Percentiles rank a stretch among this genome's conserved stretches.
Conservation (phyloP, 2,888 invertebrate species). For the Brenthis hecate region DNA sequence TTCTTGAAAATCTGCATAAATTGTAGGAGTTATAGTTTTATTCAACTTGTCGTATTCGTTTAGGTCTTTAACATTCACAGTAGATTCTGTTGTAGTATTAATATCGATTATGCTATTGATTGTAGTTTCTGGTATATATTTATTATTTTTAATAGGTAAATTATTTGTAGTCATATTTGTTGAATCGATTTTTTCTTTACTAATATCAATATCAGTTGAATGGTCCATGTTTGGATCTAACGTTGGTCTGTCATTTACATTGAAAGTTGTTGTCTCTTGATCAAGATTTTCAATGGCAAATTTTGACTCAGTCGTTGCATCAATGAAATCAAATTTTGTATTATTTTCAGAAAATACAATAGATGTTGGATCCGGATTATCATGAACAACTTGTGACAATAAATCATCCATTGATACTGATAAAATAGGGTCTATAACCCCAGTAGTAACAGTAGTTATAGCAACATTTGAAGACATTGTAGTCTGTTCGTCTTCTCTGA, state of each 20-base stretch:
- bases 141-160: background rate
- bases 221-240: background rate
- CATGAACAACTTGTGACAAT: constrained; percentile 73
- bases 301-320: constrained; percentile 46
- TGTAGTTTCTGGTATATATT: constrained; percentile 2
- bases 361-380: constrained; percentile 43
- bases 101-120: background rate
- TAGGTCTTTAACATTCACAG: background rate
- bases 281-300: constrained; percentile 42
- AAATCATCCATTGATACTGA: constrained; percentile 76
- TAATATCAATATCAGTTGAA: constrained; percentile 4
- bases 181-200: constrained; percentile 11
- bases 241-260: background rate
- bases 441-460: constrained; percentile 29
- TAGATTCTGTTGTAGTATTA: background rate
- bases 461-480: constrained; percentile 41
- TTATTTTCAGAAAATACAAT: constrained; percentile 31
- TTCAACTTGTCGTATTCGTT: constrained; percentile 4
- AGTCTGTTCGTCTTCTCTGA: constrained; percentile 38
- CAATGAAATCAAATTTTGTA: constrained; percentile 30
- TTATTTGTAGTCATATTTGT: constrained; percentile 10
- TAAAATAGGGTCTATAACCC: constrained; percentile 66
- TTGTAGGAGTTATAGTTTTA: constrained; percentile 7
- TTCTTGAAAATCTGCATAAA: background rate
- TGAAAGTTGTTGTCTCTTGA: constrained; percentile 26